Evolutionary conservation across 2,113 vertebrate species (phyloP), one percentile per base, ranked within the genome.

Genomic region (Corythornis vintsioides): DNA sequence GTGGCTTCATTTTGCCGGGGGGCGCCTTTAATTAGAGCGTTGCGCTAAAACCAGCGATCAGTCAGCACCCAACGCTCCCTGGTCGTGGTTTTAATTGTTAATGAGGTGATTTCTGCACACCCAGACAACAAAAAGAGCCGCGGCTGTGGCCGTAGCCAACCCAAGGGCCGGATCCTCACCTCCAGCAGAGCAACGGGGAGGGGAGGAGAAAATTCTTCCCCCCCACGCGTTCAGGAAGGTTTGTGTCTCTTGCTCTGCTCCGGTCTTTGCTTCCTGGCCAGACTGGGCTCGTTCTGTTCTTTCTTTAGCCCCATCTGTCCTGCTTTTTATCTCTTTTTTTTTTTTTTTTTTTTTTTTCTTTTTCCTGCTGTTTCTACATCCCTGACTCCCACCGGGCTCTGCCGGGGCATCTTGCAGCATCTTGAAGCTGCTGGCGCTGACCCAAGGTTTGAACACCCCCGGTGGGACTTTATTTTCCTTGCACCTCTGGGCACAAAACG

Each of bases 281-380:
- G 92, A 4, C 86, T 15, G 76, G 43, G 69, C 69, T 92, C 71
- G 1, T 38, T 66, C 15, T 29, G 60, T 78, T 92, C 4, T 83
- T 92, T 24, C 88, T 84, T 40, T 66, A 82, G 59, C 66, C 83
- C 94, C 96, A 92, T 94, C 95, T 94, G 95, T 89, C 86, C 53
- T 25, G 12, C 0, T 29, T 55, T 48, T 17, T 15, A 2, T 9
- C 33, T 60, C 38, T 28, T 63, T 21, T 19, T 63, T 33, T 33
- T 7, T 33, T 33, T 33, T 7, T 28, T 35, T 35, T 7, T 63
- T 21, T 19, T 63, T 60, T 43, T 28, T 63, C 18, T 19, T 63
- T 70, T 45, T 31, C 6, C 31, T 2, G 0, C 2, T 0, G 2
- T 78, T 82, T 83, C 45, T 42, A 7, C 0, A 0, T 3, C 52